Conservation (phyloP, 2,113 vertebrate species). For the Zosterops japonicus region DNA sequence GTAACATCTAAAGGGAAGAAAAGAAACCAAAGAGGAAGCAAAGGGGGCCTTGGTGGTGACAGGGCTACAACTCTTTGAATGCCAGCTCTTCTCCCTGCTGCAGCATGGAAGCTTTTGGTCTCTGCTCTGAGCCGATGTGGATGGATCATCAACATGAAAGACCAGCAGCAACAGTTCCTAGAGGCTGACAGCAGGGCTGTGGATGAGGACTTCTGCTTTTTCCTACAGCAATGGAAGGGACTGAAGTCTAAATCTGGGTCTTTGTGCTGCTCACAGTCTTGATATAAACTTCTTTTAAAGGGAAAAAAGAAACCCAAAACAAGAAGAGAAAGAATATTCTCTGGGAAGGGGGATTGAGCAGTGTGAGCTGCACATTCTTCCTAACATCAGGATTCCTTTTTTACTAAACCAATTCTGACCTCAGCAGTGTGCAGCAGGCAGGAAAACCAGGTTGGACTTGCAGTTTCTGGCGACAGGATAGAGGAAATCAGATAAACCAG, state of each 20-base stretch:
- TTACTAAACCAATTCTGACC: neutral
- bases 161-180: neutral
- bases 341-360: neutral
- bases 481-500: neutral
- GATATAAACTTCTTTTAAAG: neutral
- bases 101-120: neutral
- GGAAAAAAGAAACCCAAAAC: neutral
- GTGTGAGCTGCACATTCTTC: neutral
- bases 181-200: neutral
- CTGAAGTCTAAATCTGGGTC: neutral
- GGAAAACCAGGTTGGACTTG: neutral
- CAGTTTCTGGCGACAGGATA: neutral
- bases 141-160: neutral
- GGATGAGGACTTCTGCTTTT: neutral
- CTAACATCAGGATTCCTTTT: neutral
- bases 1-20: neutral
- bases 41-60: neutral
- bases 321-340: neutral
- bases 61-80: neutral
- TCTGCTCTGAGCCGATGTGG: neutral
- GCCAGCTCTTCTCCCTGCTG: neutral
- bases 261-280: neutral
- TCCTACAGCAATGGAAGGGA: neutral
- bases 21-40: neutral
- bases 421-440: neutral